Base-by-base conservation (phyloP, 2,888 invertebrate genomes). In the Eupithecia dodoneata region DNA sequence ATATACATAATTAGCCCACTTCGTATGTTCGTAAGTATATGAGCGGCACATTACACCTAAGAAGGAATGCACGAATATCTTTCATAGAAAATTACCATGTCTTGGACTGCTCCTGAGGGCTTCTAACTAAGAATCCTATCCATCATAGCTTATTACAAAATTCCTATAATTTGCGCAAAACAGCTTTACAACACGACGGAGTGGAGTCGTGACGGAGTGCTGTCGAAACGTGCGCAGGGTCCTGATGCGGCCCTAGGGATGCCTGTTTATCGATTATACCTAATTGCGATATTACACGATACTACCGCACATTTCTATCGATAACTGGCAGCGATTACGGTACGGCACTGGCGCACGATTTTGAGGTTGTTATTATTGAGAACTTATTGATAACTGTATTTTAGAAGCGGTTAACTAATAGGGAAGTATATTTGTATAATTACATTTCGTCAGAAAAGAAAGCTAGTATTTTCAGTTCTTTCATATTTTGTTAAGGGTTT, bases 161-260 rank as follows among this genome's bases (percentile, higher is more conserved):
- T 76, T 79, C 76, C 74, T 74, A 79, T 79, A 73, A 81, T 82
- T 81, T 79, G 72, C 76, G 71, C 74, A 74, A 77, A 77, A 59
- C 72, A 73, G 70, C 44, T 76, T 74, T 71, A 74, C 76, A 79
- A 76, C 78, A 78, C 80, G 76, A 78, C 67, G 65, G 69, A 76
- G 72, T 73, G 69, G 55, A 73, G 72, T 82, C 81, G 82, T 81
- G 81, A 80, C 65, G 78, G 76, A 80, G 72, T 66, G 69, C 71
- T 76, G 81, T 73, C 65, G 77, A 79, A 80, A 82, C 82, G 82
- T 82, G 82, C 77, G 30, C 66, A 30, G 82, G 72, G 72, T 80
- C 47, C 75, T 70, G 76, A 79, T 76, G 72, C 67, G 59, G 69
- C 67, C 45, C 72, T 74, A 79, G 76, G 73, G 76, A 76, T 76